A percentile compares a stretch with the other conserved stretches of the same genome.
Conservation (phyloP, 2,797 vertebrate genomes). For the Meriones psammophilus region DNA sequence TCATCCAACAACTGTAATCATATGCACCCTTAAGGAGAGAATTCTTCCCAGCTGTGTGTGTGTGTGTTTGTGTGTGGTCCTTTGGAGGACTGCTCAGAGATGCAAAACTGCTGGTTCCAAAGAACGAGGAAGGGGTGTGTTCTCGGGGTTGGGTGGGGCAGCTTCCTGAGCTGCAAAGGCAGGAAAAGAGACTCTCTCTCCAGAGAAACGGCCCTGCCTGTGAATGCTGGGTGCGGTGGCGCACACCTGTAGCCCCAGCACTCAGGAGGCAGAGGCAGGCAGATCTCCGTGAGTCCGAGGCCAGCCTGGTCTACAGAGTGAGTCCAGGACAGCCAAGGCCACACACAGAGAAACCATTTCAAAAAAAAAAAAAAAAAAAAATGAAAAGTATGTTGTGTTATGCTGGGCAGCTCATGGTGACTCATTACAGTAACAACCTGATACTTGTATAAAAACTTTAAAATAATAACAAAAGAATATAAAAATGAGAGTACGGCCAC, state of each 20-base stretch:
- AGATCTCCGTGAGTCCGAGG: too few relatives aligned
- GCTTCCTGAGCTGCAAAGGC: background rate
- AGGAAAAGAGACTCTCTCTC: background rate
- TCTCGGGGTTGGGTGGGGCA: background rate
- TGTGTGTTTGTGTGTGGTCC: background rate
- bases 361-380: too few relatives aligned
- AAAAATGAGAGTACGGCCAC: background rate
- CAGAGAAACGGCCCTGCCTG: background rate
- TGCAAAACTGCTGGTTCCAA: background rate
- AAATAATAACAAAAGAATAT: background rate
- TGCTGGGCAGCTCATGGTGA: background rate
- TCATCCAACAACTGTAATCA: background rate
- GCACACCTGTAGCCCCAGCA: too few relatives aligned
- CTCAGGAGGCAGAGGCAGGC: too few relatives aligned
- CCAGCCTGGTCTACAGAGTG: too few relatives aligned
- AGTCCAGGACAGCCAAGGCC: too few relatives aligned
- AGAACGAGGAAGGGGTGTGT: background rate
- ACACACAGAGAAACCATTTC: too few relatives aligned
- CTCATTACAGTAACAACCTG: background rate
- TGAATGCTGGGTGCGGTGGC: background rate
- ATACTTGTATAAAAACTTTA: background rate
- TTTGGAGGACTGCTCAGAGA: background rate
- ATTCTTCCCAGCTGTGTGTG: background rate
- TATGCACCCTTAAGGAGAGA: background rate
- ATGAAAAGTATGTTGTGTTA: background rate